phyloP scores from a whole-genome alignment of 2,797 vertebrate genomes.

The Manis crassicaudata region DNA sequence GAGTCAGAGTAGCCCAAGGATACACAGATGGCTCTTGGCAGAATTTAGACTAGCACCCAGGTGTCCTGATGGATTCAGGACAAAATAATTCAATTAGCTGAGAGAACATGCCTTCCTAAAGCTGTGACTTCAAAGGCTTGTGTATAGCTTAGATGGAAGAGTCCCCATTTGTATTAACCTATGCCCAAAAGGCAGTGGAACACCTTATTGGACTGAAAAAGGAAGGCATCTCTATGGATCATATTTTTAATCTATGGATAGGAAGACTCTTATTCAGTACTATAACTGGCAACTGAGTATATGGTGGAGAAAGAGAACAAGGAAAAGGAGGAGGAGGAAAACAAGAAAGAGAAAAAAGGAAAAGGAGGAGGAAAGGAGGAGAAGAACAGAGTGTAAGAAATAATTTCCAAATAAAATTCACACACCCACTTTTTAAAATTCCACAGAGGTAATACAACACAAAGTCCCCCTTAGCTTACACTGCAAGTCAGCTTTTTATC shows the following conservation, averaged over 20 bases:
- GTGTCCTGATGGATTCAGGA: slow-evolving; percentile 11
- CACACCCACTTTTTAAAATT: slow-evolving; percentile 18
- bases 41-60: background rate
- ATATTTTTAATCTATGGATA: slow-evolving; percentile 37
- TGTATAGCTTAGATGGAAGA: background rate
- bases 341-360: background rate
- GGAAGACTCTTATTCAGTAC: slow-evolving; percentile 14
- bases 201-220: slow-evolving; percentile 27
- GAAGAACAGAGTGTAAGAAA: background rate
- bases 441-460: background rate
- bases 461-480: slow-evolving; percentile 3
- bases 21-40: background rate
- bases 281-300: background rate
- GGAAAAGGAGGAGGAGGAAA: background rate
- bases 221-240: background rate
- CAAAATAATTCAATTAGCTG: background rate
- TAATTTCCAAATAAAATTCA: slow-evolving; percentile 52
- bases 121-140: background rate
- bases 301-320: background rate
- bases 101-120: slow-evolving; percentile 6
- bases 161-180: background rate
- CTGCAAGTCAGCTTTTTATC: background rate
- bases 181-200: background rate
- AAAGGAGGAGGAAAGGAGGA: background rate
- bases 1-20: background rate